Percentiles rank a stretch among this genome's conserved stretches.
phyloP scores from a whole-genome alignment of 2,888 invertebrate species.

The Euspilapteryx auroguttella region DNA sequence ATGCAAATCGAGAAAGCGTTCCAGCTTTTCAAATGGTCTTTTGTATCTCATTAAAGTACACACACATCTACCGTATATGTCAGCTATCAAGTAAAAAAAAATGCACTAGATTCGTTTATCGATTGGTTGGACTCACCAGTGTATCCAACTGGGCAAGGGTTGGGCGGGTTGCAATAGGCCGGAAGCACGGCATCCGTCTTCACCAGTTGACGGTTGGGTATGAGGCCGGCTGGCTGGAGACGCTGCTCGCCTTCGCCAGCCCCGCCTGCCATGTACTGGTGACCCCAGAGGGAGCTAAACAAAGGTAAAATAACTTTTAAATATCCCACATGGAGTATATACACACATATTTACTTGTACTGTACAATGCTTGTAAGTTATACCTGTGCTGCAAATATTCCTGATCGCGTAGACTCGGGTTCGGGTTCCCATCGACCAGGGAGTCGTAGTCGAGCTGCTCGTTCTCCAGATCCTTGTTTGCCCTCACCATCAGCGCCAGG shows the following conservation, averaged over 20 bases:
- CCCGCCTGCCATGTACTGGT: conserved; percentile 75
- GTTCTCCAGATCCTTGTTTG: conserved; percentile 59
- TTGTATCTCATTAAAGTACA: too few relatives aligned
- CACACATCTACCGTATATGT: too few relatives aligned
- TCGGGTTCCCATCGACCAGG: conserved; percentile 68
- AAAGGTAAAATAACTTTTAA: too few relatives aligned
- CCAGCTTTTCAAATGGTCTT: too few relatives aligned
- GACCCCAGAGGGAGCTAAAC: conserved; percentile 73
- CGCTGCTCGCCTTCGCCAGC: conserved; percentile 77
- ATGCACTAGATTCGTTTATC: too few relatives aligned
- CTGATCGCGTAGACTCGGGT: conserved; percentile 82
- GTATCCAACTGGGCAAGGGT: conserved; percentile 96
- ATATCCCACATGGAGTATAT: too few relatives aligned
- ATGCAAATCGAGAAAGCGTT: too few relatives aligned
- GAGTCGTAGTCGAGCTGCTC: conserved; percentile 74
- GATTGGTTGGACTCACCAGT: too few relatives aligned
- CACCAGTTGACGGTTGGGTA: conserved; percentile 70
- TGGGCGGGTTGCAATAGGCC: conserved; percentile 98
- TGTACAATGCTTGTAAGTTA: too few relatives aligned
- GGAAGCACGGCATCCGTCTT: conserved; percentile 92
- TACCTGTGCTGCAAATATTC: conserved; percentile 84
- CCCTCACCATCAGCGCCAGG: conserved; percentile 51
- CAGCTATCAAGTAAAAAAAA: too few relatives aligned
- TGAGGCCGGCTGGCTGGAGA: conserved; percentile 55
- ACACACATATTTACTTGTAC: too few relatives aligned